Base-by-base conservation (phyloP, 2,888 invertebrate genomes). In the Callosobruchus maculatus region DNA sequence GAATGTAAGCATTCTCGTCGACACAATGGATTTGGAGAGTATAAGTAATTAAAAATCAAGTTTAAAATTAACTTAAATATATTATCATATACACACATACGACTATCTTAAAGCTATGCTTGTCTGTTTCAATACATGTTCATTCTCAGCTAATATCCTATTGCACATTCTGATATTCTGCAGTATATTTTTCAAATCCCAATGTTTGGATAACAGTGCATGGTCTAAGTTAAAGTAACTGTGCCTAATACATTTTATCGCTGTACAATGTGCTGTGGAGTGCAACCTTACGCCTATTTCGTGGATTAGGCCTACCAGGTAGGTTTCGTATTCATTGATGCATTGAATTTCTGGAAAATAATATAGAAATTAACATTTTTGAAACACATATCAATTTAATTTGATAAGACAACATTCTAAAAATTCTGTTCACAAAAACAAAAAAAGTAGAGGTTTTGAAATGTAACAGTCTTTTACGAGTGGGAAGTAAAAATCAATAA, bases 321-420 rank as follows among this genome's bases (percentile, higher is more conserved):
- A 96, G 70, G 89, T 88, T 78, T 95, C 94, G 80, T 91, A 91
- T 86, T 97, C 98, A 87, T 97, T 97, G 22, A 96, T 91, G 67
- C 93, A 91, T 84, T 96, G 95, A 30, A 98, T 88, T 89, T 98
- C 97, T 95, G 89, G 77, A 82, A 82, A 71, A 70, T n/a, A n/a
- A n/a, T n/a, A n/a, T n/a, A n/a, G n/a, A n/a, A n/a, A n/a, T n/a
- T n/a, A n/a, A n/a, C n/a, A n/a, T n/a, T n/a, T n/a, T n/a, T n/a
- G n/a, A n/a, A n/a, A n/a, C n/a, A n/a, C n/a, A n/a, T n/a, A n/a
- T n/a, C n/a, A n/a, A n/a, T n/a, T n/a, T n/a, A n/a, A n/a, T n/a
- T n/a, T n/a, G n/a, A n/a, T n/a, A n/a, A n/a, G n/a, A n/a, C n/a
- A n/a, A n/a, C n/a, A n/a, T n/a, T n/a, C n/a, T n/a, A n/a, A n/a